phyloP scores from a whole-genome alignment of 2,888 invertebrate species.

The Dolomedes plantarius region DNA sequence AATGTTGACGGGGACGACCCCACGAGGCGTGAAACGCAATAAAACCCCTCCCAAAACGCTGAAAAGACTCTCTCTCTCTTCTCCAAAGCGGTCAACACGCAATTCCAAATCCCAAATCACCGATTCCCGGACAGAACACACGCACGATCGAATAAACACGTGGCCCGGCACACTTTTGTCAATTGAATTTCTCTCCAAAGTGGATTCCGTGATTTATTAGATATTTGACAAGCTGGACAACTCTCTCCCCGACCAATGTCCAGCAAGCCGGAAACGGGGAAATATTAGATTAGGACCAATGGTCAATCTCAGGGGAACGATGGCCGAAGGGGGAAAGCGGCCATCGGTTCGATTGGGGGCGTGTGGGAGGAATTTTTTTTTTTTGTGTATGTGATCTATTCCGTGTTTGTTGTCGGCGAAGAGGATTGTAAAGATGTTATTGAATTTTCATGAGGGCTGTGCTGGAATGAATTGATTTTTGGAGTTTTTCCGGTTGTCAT shows the following conservation, averaged over 20 bases:
- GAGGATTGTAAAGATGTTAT: constrained; percentile 1
- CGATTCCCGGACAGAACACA: background rate
- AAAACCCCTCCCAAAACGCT: background rate
- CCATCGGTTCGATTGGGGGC: background rate
- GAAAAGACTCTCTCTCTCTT: no score
- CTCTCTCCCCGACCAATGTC: background rate
- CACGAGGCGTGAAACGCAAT: constrained; percentile 1
- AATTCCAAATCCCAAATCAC: constrained; percentile 3
- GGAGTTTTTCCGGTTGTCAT: no score
- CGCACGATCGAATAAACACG: constrained; percentile 11
- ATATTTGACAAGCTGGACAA: constrained; percentile 13
- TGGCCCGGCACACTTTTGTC: background rate
- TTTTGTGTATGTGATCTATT: no score
- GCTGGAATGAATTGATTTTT: background rate
- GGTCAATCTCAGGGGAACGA: background rate
- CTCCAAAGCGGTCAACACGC: constrained; percentile 1
- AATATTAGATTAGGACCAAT: constrained; percentile 1
- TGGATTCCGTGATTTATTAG: constrained; percentile 14
- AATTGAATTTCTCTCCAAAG: background rate
- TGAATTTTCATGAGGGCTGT: background rate
- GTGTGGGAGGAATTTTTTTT: background rate
- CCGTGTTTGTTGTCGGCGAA: background rate
- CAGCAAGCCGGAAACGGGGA: background rate
- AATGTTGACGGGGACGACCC: background rate
- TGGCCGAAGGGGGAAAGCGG: background rate